A percentile compares a stretch with the other conserved stretches of the same genome.
Evolutionary conservation across 2,888 invertebrate species (phyloP).

Genomic region (Plemyria rubiginata): DNA sequence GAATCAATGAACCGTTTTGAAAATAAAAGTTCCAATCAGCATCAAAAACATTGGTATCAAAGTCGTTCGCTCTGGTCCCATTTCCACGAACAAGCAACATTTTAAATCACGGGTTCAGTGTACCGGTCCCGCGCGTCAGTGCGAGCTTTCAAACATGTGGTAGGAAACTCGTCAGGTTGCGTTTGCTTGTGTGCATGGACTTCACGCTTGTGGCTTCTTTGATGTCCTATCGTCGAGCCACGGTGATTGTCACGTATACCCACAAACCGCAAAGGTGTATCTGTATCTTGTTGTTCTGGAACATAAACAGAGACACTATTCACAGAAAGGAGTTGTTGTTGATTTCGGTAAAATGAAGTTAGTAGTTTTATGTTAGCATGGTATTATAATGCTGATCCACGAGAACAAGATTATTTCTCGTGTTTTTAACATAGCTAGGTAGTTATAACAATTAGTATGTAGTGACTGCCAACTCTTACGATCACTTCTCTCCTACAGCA

Average conservation of each 20-base stretch:
- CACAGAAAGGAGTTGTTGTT: not conserved
- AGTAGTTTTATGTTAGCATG: not conserved
- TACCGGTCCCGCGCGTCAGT: constrained; percentile 49
- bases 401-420: too few species aligned
- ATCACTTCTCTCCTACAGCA: too few species aligned
- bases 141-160: constrained; percentile 53
- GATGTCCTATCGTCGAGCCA: constrained; percentile 34
- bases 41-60: constrained; percentile 52
- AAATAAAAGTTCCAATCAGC: constrained; percentile 19
- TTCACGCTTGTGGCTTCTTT: constrained; percentile 37
- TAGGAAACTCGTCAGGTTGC: constrained; percentile 34
- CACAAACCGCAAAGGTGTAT: constrained; percentile 25
- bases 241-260: constrained; percentile 26
- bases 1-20: constrained; percentile 53
- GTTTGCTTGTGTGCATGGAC: constrained; percentile 37
- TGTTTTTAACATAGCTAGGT: too few species aligned
- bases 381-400: not conserved
- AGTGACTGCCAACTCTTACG: too few species aligned
- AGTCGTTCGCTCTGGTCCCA: constrained; percentile 60
- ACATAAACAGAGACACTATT: constrained; percentile 8
- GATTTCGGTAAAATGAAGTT: constrained; percentile 1
- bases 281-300: constrained; percentile 18
- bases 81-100: constrained; percentile 71
- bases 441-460: too few species aligned
- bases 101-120: constrained; percentile 73